Evolutionary conservation across 2,113 vertebrate genomes (phyloP).

Genomic region (Halichoeres trimaculatus): DNA sequence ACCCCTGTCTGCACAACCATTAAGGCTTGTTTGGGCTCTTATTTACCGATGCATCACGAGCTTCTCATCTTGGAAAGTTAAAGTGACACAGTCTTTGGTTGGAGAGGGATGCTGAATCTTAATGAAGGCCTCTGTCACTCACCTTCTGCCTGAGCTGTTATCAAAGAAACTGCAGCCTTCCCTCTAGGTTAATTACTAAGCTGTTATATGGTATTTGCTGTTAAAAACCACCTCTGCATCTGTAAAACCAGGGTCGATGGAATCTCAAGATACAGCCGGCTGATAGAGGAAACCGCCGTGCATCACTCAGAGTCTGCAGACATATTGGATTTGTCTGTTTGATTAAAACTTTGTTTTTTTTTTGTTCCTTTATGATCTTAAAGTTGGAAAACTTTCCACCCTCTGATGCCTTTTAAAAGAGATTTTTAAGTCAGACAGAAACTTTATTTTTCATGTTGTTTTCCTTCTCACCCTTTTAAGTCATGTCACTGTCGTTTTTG

Average conservation of each 20-base stretch:
- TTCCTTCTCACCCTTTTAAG: not conserved
- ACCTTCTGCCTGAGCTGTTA: constrained; percentile 70
- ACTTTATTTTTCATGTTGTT: not conserved
- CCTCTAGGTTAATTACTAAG: constrained; percentile 68
- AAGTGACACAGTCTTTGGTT: constrained; percentile 30
- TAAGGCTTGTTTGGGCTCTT: constrained; percentile 9
- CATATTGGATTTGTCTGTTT: not conserved
- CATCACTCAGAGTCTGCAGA: not conserved
- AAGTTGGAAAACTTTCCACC: not conserved
- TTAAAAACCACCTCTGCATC: constrained; percentile 22
- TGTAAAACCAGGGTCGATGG: constrained; percentile 2
- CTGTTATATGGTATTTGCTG: constrained; percentile 39
- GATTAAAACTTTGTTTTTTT: no score
- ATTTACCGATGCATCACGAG: constrained; percentile 29
- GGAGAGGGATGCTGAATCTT: constrained; percentile 52
- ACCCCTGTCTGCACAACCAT: constrained; percentile 11
- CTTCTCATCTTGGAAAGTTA: constrained; percentile 24
- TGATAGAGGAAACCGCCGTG: not conserved
- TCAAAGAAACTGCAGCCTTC: constrained; percentile 61
- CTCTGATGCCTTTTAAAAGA: no score
- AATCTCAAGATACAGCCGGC: not conserved
- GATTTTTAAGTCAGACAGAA: not conserved
- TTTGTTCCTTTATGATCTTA: not conserved
- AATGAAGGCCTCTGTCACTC: constrained; percentile 65
- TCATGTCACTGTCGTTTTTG: not conserved